Evolutionary conservation across 2,113 vertebrate genomes (phyloP), one percentile per base, ranked within the genome.

Genomic region (Nyctibius bracteatus): DNA sequence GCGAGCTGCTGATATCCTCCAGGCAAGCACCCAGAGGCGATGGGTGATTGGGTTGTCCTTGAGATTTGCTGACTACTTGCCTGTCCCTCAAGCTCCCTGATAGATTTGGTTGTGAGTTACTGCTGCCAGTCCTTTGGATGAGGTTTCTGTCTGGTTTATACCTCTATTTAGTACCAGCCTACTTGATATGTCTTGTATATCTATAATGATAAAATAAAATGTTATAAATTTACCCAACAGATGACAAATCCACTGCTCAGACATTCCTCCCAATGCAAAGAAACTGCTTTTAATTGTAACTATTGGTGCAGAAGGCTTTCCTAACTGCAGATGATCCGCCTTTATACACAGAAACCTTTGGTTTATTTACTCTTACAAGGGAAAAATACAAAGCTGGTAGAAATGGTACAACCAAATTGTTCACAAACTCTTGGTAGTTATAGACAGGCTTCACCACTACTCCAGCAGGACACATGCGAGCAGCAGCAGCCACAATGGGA

Each of bases 1-100:
- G 6, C 0, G 0, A 90, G 23, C 12, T 77, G 31, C 21, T 74
- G 46, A 39, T 31, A 66, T 19, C 7, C 4, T 7, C 14, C 47
- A 92, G 33, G 12, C 1, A 1, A 35, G 13, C 0, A 1, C 20
- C 28, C 0, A 0, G 43, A 63, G 39, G 14, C 85, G 35, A 44
- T 25, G 24, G 7, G 28, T 65, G 27, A 7, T 33, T 85, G 35
- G 1, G 16, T 44, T 75, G n/a, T 51, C 66, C 57, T 90, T 68
- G 23, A 80, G 14, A 49, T 86, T 78, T 80, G 27, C 24, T 81
- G 10, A 13, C 43, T 80, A 12, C 10, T 11, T 75, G 14, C 31
- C 31, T 35, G 24, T 55, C 12, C 27, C 37, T 71, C 1, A 8
- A 79, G 28, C 19, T 88, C 33, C 19, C 35, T 65, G 30, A 65